phyloP scores from a whole-genome alignment of 2,797 vertebrate species.

The Simalia tracyae region DNA sequence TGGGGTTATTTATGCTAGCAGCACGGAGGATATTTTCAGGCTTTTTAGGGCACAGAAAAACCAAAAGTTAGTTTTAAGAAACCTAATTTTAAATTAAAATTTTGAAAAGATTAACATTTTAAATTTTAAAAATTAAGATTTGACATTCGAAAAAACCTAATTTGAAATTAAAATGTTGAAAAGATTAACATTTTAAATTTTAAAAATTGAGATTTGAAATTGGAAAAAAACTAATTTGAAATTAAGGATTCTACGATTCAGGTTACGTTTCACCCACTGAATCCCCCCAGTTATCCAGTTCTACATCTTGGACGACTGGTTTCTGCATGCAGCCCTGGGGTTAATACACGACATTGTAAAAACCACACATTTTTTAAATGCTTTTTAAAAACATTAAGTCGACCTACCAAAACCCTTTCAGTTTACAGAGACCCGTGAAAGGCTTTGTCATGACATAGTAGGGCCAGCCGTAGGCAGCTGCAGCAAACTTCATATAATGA shows the following conservation, averaged over 20 bases:
- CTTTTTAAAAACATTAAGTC: neutral
- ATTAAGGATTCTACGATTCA: neutral
- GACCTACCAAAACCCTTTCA: constrained; percentile 88
- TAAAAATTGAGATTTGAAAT: no score
- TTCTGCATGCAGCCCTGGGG: neutral
- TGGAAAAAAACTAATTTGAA: neutral
- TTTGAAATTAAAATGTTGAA: no score
- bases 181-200: no score
- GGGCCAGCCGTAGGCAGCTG: constrained; percentile 94
- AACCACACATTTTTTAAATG: neutral
- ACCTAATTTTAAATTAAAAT: neutral
- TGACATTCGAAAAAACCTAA: neutral
- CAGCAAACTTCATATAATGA: constrained; percentile 92
- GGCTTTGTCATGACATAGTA: constrained; percentile 88
- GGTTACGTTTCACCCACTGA: neutral
- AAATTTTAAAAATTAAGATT: neutral
- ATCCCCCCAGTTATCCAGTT: neutral
- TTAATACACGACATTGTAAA: no score
- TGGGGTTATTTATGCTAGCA: neutral
- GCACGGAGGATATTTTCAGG: neutral
- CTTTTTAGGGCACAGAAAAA: neutral
- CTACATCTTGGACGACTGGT: neutral
- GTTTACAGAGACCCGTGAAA: constrained; percentile 85
- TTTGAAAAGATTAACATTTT: neutral
- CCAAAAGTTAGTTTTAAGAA: neutral